Percentiles rank a stretch among this genome's conserved stretches.
These are phyloP conservation scores for Helicoverpa assulta DNA, from an alignment of 2,888 invertebrate species.

Conservation along the genomic window DNA sequence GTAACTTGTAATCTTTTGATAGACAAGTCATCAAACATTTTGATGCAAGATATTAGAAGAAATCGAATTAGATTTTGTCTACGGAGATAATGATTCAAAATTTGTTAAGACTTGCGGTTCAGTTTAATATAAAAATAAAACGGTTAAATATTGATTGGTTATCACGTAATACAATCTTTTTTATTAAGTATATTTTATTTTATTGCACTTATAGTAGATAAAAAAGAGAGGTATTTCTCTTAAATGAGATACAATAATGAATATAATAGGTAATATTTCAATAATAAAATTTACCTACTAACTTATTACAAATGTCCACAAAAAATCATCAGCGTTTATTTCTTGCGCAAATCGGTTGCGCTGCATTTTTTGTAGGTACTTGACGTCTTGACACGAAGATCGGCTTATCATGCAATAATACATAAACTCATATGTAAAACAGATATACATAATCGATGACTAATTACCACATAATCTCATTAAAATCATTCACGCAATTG, in stretches of 20 bases:
- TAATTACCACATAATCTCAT: conserved; percentile 44
- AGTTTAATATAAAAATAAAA: background rate
- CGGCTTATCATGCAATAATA: conserved; percentile 27
- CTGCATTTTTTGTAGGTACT: conserved; percentile 31
- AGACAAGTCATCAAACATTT: conserved; percentile 19
- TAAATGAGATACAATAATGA: background rate
- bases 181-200: background rate
- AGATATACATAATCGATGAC: conserved; percentile 43
- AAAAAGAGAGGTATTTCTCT: too few relatives aligned
- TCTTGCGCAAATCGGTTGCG: conserved; percentile 37
- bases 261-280: background rate
- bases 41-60: conserved; percentile 20
- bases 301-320: conserved; percentile 7
- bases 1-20: conserved; percentile 38
- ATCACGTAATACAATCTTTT: background rate
- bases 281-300: background rate
- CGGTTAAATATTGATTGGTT: too few relatives aligned
- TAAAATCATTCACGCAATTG: conserved; percentile 20
- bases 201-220: too few relatives aligned
- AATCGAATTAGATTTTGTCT: background rate
- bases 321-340: background rate
- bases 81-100: background rate
- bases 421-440: conserved; percentile 41
- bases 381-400: conserved; percentile 36
- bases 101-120: background rate